Base-by-base conservation (phyloP, 1,140 invertebrate species). In the Penaeus vannamei region DNA sequence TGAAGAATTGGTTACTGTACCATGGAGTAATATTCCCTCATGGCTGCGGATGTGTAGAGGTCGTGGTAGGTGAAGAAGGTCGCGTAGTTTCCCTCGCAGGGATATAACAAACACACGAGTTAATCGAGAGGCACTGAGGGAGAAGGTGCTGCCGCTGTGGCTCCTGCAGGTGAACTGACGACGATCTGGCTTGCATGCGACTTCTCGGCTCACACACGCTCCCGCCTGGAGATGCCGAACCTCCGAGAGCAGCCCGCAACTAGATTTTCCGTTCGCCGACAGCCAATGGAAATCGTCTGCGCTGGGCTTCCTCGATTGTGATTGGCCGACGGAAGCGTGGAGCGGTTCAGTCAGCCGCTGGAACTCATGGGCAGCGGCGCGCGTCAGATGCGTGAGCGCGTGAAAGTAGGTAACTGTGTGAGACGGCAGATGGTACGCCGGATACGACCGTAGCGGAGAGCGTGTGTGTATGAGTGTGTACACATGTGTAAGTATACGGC, bases 351-450 rank as follows among this genome's bases (percentile, higher is more conserved):
- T 59, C 53, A 72, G 69, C 66, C 32, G 66, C 32, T 72, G 19
- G 66, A n/a, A n/a, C 66, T 72, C 66, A 32, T n/a, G 66, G 66
- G 66, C 66, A 53, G 69, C 19, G n/a, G 53, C 12, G 69, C 36
- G 84, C 84, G 72, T 76, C 84, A 86, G 84, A 79, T 86, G 84
- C 69, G 84, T 76, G 42, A 59, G 42, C 26, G 46, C 84, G 84
- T 77, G 84, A 86, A 86, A 86, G 84, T 86, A 86, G 84, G 84
- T 86, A 86, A 86, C 69, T 86, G 84, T 86, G 84, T 86, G 84
- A 86, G 84, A 62, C 84, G 72, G 84, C 84, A 86, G 69, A 86
- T 86, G 84, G 84, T 61, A 36, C 53, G 64, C 64, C 84, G 82
- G 82, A 84, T 84, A 84, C 61, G 62, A 64, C 64, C 64, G 53